phyloP scores from a whole-genome alignment of 2,113 vertebrate species.

The Thermophis baileyi region DNA sequence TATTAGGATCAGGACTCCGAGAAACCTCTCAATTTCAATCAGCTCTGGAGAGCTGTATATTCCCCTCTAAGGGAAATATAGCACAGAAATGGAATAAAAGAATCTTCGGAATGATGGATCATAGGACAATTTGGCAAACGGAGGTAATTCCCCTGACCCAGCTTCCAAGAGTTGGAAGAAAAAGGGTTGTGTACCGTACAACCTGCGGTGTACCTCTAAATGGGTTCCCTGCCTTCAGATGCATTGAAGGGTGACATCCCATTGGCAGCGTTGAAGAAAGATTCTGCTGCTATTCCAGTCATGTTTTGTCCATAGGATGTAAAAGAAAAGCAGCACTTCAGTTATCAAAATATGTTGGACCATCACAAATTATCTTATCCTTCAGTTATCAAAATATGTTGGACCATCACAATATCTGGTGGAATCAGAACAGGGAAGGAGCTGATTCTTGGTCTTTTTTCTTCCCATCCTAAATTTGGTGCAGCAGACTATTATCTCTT shows the following conservation, averaged over 20 bases:
- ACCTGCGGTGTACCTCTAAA: neutral
- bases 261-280: neutral
- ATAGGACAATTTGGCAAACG: neutral
- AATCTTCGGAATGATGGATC: neutral
- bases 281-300: neutral
- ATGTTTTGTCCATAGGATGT: neutral
- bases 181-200: neutral
- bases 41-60: neutral
- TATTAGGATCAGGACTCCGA: neutral
- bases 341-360: neutral
- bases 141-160: neutral
- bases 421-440: neutral
- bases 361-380: no score
- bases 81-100: neutral
- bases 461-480: neutral
- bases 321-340: neutral
- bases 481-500: neutral
- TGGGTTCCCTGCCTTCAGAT: neutral
- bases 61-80: neutral
- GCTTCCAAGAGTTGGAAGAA: neutral
- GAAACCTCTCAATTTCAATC: neutral
- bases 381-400: neutral
- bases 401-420: neutral
- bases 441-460: neutral
- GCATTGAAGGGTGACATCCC: neutral